These are phyloP conservation scores for Tauraco hartlaubi DNA, from an alignment of 2,797 vertebrate genomes.

Conservation along the genomic window DNA sequence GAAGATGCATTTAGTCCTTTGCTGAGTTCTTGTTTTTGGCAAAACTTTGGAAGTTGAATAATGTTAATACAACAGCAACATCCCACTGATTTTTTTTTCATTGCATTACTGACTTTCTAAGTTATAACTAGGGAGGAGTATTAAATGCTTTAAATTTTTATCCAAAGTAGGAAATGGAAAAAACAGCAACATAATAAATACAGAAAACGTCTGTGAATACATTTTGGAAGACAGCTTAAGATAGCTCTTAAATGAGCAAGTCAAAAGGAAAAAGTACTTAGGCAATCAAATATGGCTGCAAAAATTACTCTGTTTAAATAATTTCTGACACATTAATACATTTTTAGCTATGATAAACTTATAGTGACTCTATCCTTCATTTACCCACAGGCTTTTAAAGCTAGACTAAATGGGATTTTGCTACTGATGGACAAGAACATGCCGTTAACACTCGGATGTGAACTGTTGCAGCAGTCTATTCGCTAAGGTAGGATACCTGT, in stretches of 20 bases:
- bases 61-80: neutral
- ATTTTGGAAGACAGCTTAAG: neutral
- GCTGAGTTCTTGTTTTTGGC: neutral
- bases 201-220: neutral
- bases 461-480: neutral
- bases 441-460: neutral
- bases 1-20: neutral
- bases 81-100: neutral
- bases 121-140: neutral
- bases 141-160: neutral
- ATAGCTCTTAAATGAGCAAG: neutral
- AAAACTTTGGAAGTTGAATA: neutral
- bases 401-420: neutral
- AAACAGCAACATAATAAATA: neutral
- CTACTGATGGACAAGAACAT: neutral
- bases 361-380: neutral
- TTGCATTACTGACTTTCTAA: neutral
- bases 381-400: neutral
- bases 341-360: neutral
- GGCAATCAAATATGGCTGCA: neutral
- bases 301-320: neutral
- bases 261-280: neutral
- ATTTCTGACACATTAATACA: neutral
- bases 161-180: neutral
- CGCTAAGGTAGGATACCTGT: neutral